Evolutionary conservation across 2,888 invertebrate species (phyloP).

Genomic region (Diarsia mendica): DNA sequence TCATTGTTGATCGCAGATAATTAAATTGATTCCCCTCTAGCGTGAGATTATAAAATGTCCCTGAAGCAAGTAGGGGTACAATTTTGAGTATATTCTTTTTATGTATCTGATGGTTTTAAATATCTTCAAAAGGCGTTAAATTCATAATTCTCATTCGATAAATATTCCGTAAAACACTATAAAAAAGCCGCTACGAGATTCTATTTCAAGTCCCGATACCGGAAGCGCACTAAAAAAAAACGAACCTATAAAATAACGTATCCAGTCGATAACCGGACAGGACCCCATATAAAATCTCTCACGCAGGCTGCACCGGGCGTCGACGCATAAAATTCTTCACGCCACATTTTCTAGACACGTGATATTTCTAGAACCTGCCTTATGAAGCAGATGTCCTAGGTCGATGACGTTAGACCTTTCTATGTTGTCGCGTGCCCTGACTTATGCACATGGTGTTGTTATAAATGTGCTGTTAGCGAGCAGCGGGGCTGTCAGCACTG

Average conservation of each 20-base stretch:
- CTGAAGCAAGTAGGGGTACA: slow-evolving; percentile 23
- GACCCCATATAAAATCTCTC: slow-evolving; percentile 54
- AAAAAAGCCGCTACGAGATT: background rate
- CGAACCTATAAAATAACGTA: slow-evolving; percentile 21
- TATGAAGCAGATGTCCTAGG: slow-evolving; percentile 82
- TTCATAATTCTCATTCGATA: background rate
- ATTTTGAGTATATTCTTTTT: slow-evolving; percentile 9
- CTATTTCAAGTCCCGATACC: slow-evolving; percentile 14
- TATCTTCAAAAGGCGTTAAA: background rate
- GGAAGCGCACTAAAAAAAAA: slow-evolving; percentile 18
- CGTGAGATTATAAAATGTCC: slow-evolving; percentile 43
- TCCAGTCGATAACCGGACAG: slow-evolving; percentile 44
- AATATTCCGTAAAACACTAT: background rate
- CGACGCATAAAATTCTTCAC: slow-evolving; percentile 57
- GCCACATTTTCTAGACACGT: slow-evolving; percentile 60
- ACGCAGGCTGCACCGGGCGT: slow-evolving; percentile 52
- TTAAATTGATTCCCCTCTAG: slow-evolving; percentile 67
- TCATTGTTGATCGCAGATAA: slow-evolving; percentile 65
- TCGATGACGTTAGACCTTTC: slow-evolving; percentile 88
- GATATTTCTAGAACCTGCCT: slow-evolving; percentile 68
- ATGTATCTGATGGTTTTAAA: background rate
- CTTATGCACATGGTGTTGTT: slow-evolving; percentile 73
- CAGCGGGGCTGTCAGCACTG: slow-evolving; percentile 74
- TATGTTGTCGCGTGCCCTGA: slow-evolving; percentile 81
- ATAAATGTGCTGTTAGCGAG: slow-evolving; percentile 70